Evolutionary conservation across 2,113 vertebrate species (phyloP), one percentile per base, ranked within the genome.

Genomic region (Neotoma lepida): DNA sequence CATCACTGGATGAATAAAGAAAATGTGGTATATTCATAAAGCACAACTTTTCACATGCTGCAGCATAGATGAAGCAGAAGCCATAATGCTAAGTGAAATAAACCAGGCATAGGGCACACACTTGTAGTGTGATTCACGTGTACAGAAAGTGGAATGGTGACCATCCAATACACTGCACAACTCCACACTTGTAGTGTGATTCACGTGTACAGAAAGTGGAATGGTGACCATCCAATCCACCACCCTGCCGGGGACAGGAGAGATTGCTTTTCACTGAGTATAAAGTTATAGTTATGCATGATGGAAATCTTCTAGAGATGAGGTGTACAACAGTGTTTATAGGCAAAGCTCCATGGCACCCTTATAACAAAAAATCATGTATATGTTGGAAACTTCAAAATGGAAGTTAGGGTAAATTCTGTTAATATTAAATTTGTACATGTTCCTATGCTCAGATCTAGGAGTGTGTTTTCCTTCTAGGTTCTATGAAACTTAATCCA

Each of bases 401-500:
- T 88, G 46, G 54, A 41, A 81, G 85, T 0, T 18, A 51, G 18
- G 26, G 51, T 3, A 63, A 35, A 30, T 41, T 91, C 10, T 10
- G 15, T 82, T 89, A 41, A 71, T 30, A 76, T 46, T 33, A 81
- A 88, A 81, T 64, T 28, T n/a, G 46, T 35, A 78, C 18, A 82
- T 49, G 51, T 35, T 70, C 24, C 9, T 76, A 9, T n/a, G 56
- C 33, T 89, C 44, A 30, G 41, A 73, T 77, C 73, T 46, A 56
- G 20, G 41, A 84, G 49, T 2, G 30, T 24, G 39, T 49, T 88
- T 84, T 90, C 30, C 76, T 54, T 22, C 76, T 63, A 86, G 41
- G 30, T 90, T 95, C 64, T 88, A 13, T n/a, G 20, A 90, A 92
- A 64, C 17, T 13, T 88, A 81, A 87, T n/a, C 30, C 17, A 90